phyloP scores from a whole-genome alignment of 1,140 invertebrate genomes.

The Apis dorsata region DNA sequence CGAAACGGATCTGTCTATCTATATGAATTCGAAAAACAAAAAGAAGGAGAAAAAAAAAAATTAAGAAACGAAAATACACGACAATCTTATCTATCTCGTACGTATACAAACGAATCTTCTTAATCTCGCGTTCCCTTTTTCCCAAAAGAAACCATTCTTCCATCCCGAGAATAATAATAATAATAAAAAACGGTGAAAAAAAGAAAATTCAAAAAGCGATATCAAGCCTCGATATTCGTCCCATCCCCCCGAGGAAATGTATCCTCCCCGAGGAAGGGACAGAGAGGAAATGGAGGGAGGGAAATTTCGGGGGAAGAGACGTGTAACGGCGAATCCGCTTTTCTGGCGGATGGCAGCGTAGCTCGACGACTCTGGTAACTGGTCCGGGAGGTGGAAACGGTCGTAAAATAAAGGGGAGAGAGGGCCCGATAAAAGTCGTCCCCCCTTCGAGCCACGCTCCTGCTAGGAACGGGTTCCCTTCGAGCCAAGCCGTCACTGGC shows the following conservation, averaged over 20 bases:
- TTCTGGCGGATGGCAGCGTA: conserved; percentile 59
- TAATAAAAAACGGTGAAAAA: too few relatives aligned
- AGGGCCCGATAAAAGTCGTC: conserved; percentile 56
- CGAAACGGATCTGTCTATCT: too few relatives aligned
- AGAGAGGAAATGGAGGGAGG: background rate
- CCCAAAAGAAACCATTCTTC: too few relatives aligned
- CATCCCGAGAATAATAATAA: too few relatives aligned
- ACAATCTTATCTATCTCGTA: too few relatives aligned
- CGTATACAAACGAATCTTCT: too few relatives aligned
- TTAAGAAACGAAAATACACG: too few relatives aligned
- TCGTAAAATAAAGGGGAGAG: conserved; percentile 46
- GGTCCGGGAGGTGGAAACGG: background rate
- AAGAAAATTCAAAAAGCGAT: background rate
- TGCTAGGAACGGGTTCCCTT: conserved; percentile 69
- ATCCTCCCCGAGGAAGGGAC: background rate
- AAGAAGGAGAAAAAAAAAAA: too few relatives aligned
- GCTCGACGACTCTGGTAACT: conserved; percentile 45
- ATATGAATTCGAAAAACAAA: too few relatives aligned
- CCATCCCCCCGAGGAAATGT: background rate
- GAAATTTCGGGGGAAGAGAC: conserved; percentile 38
- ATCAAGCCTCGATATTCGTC: conserved; percentile 1
- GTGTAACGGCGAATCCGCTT: conserved; percentile 64
- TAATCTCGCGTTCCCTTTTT: too few relatives aligned
- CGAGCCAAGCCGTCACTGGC: conserved; percentile 76
- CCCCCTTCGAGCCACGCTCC: conserved; percentile 41